Conservation (phyloP, 2,888 invertebrate genomes). For the Spodoptera picta region DNA sequence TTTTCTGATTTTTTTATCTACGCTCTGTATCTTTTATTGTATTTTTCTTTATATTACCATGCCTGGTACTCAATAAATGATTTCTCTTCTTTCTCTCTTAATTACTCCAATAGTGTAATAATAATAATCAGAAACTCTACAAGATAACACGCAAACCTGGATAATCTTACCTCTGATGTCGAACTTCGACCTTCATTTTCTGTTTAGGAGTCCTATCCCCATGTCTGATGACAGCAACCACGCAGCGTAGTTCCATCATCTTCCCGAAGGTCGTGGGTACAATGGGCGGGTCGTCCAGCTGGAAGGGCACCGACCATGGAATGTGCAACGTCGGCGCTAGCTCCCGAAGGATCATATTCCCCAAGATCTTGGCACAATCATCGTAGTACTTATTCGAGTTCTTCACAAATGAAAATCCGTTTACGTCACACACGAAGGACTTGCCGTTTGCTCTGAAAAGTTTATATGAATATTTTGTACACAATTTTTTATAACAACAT, state of each 20-base stretch:
- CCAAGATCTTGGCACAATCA: conserved; percentile 99
- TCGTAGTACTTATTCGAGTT: conserved; percentile 99
- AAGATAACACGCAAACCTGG: background rate
- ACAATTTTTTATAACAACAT: too few relatives aligned
- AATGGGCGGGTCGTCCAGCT: conserved; percentile 99
- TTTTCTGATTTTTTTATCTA: too few relatives aligned
- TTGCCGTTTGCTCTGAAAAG: conserved; percentile 96
- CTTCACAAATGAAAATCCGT: conserved; percentile 99
- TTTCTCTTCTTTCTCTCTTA: too few relatives aligned
- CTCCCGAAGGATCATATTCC: conserved; percentile 98
- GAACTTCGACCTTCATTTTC: conserved; percentile 99
- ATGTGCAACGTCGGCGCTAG: conserved; percentile 98
- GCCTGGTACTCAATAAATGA: too few relatives aligned
- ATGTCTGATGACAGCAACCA: conserved; percentile 98
- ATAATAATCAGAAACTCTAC: too few relatives aligned
- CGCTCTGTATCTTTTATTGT: too few relatives aligned
- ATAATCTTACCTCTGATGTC: conserved; percentile 94
- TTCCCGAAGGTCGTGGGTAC: conserved; percentile 99
- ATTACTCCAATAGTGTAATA: too few relatives aligned
- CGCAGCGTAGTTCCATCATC: conserved; percentile 97
- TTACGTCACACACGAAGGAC: conserved; percentile 99
- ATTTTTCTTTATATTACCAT: too few relatives aligned
- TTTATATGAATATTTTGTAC: too few relatives aligned
- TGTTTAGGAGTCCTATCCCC: conserved; percentile 99
- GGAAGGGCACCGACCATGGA: conserved; percentile 99